Evolutionary conservation across 2,888 invertebrate genomes (phyloP), one percentile per base, ranked within the genome.

Genomic region (Ditylenchus weischeri): DNA sequence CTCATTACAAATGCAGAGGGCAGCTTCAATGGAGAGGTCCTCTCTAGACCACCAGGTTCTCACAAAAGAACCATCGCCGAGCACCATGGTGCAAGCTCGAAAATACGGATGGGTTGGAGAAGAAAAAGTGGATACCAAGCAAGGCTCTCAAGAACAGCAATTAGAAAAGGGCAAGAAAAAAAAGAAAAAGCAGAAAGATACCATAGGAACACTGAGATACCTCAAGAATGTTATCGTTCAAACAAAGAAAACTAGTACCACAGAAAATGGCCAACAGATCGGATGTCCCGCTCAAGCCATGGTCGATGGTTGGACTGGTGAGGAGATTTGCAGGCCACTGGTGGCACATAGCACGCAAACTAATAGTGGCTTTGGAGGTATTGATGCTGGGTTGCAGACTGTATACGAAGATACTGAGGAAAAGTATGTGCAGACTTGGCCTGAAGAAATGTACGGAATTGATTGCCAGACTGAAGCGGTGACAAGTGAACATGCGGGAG

Each of bases 1-100:
- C 18, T 66, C 66, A 29, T 23, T 51, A n/a, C 66, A 66, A 62
- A 66, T 66, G 66, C 38, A 51, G 35, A 19, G 66, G 47, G 51
- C 60, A 62, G 8, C 43, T 15, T 49, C 60, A 65, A 48, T 61
- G 38, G 66, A 62, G 13, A 54, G 11, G 2, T 54, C 54, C 13
- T 15, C 29, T 23, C 21, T 58, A 36, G 65, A 65, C 10, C 43
- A 54, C 23, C 48, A 62, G 13, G 10, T n/a, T 35, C 36, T 54
- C n/a, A 23, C 18, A 29, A 29, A 29, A 29, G 29, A 29, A 29
- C 5, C 29, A 29, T 29, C 29, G 29, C 29, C 19, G 43, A 10
- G 13, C 15, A 18, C 15, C 23, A 19, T 38, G 54, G 48, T 18
- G 7, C 7, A 23, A 35, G 11, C 29, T 49, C 48, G 36, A 63